phyloP scores from a whole-genome alignment of 2,888 invertebrate species.

The Ceriagrion tenellum region DNA sequence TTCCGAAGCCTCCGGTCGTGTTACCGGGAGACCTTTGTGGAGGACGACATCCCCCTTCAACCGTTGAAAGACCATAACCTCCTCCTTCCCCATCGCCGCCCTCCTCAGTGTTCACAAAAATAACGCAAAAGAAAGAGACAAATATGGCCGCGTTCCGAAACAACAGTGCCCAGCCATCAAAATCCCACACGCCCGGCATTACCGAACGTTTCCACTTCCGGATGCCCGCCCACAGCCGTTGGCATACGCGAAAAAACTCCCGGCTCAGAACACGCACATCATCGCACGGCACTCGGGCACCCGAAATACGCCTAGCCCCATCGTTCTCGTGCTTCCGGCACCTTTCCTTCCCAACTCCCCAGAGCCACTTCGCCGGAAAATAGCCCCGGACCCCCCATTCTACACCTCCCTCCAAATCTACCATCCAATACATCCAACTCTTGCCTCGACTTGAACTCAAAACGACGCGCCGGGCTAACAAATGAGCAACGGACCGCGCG shows the following conservation, averaged over 20 bases:
- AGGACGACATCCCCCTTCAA: neutral
- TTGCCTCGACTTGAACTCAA: neutral
- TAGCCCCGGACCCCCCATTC: neutral
- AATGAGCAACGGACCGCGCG: neutral
- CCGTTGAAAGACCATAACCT: neutral
- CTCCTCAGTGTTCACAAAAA: neutral
- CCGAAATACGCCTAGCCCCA: neutral
- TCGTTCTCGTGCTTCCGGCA: neutral
- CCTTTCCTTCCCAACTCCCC: neutral
- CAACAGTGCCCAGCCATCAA: neutral
- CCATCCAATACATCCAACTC: neutral
- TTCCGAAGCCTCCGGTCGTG: constrained; percentile 47
- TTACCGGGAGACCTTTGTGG: constrained; percentile 50
- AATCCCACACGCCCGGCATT: neutral
- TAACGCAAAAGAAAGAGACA: neutral
- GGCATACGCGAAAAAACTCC: neutral
- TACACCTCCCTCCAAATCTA: neutral
- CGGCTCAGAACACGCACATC: neutral
- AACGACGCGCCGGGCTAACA: neutral
- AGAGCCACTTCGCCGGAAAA: neutral
- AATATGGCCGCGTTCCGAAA: neutral
- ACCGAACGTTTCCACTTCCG: neutral
- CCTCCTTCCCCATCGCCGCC: neutral
- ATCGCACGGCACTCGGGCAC: neutral
- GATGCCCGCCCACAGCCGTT: neutral